Conservation (phyloP, 1,140 invertebrate species). For the Ladona fulva region DNA sequence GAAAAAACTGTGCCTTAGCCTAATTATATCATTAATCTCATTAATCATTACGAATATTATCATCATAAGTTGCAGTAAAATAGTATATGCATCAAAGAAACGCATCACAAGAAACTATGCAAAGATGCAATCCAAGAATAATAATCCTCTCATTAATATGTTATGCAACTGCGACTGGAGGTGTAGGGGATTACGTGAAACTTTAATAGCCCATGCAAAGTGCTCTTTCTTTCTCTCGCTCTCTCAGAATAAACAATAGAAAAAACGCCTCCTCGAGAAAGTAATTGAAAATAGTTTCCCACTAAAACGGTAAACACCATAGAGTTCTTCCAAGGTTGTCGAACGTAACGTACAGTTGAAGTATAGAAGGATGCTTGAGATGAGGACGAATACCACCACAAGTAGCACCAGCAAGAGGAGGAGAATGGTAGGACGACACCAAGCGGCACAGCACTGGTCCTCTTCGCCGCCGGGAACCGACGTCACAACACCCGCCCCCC, state of each 20-base stretch:
- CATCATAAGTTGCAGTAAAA: too few species aligned
- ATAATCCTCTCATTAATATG: background rate
- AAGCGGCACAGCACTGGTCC: constrained; percentile 33
- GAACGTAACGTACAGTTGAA: constrained; percentile 46
- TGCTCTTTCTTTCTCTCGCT: too few species aligned
- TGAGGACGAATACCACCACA: constrained; percentile 45
- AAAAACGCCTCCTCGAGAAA: background rate
- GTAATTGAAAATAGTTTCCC: background rate
- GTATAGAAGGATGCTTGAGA: constrained; percentile 47
- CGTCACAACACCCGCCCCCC: constrained; percentile 23
- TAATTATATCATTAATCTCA: too few species aligned
- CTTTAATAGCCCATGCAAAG: too few species aligned
- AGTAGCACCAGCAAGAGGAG: constrained; percentile 43
- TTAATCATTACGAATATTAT: too few species aligned
- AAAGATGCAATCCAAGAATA: background rate
- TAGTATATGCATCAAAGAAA: background rate
- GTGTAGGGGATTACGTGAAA: background rate
- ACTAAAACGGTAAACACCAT: constrained; percentile 5
- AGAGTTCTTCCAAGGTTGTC: constrained; percentile 9
- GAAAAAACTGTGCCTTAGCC: too few species aligned
- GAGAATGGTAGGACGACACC: constrained; percentile 44
- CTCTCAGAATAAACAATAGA: too few species aligned
- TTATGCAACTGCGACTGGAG: constrained; percentile 15
- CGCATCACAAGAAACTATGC: background rate
- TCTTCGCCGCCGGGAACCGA: constrained; percentile 25